These are phyloP conservation scores for Heliothis virescens DNA, from an alignment of 1,140 invertebrate genomes.

Conservation along the genomic window DNA sequence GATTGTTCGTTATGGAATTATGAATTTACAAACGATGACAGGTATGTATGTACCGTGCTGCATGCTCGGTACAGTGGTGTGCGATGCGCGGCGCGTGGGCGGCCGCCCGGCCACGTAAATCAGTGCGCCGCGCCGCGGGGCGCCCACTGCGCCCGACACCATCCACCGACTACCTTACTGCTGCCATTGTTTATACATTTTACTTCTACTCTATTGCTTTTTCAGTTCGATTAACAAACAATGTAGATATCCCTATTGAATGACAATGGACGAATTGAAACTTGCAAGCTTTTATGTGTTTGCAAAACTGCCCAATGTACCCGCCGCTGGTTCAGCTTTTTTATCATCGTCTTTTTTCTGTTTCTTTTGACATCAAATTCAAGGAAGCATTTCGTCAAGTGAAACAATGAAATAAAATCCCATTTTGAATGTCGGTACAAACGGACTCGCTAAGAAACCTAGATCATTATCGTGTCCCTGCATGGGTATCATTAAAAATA, in stretches of 20 bases:
- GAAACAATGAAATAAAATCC: too few species aligned
- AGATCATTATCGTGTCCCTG: conserved; percentile 55
- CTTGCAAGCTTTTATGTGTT: too few species aligned
- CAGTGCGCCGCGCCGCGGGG: conserved; percentile 57
- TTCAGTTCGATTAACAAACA: not conserved
- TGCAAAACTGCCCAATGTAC: too few species aligned
- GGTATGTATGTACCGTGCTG: not conserved
- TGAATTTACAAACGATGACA: conserved; percentile 1
- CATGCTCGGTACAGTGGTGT: not conserved
- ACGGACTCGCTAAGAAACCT: conserved; percentile 46
- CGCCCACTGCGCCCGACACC: conserved; percentile 55
- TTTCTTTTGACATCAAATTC: not conserved
- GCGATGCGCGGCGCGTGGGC: conserved; percentile 7
- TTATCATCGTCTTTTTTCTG: not conserved
- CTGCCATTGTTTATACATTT: conserved; percentile 5
- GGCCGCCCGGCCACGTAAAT: conserved; percentile 55
- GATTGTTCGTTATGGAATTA: conserved; percentile 37
- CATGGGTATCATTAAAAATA: conserved; percentile 71
- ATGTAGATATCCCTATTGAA: not conserved
- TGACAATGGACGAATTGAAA: too few species aligned
- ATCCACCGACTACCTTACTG: conserved; percentile 16
- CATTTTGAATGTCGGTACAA: conserved; percentile 10
- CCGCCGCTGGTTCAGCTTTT: too few species aligned
- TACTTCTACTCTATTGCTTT: not conserved
- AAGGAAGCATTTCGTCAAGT: too few species aligned